A percentile compares a stretch with the other conserved stretches of the same genome.
Evolutionary conservation across 1,140 invertebrate species (phyloP).

Genomic region (Drosophila pseudoananassae): DNA sequence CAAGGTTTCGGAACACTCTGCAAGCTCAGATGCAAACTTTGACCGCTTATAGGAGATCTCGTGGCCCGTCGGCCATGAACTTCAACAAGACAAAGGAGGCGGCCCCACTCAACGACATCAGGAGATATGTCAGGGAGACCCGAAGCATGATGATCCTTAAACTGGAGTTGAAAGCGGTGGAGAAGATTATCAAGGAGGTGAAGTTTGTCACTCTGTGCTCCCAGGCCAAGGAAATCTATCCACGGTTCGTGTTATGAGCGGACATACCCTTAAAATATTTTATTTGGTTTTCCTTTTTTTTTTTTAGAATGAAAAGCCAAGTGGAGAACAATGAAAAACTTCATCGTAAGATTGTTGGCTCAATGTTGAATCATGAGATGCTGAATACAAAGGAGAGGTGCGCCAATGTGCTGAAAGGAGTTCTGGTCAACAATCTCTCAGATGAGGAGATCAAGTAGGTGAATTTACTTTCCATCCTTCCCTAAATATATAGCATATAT

Average conservation of each 20-base stretch:
- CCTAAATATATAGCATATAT: too few species aligned
- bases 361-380: conserved; percentile 65
- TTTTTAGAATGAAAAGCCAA: conserved; percentile 72
- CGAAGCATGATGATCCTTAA: conserved; percentile 73
- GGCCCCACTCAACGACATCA: conserved; percentile 35
- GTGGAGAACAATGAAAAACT: conserved; percentile 79
- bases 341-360: conserved; percentile 63
- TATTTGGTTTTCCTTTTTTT: background rate
- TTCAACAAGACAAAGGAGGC: conserved; percentile 25
- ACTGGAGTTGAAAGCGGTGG: conserved; percentile 63
- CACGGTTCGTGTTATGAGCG: conserved; percentile 41
- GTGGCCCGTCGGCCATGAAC: background rate
- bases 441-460: conserved; percentile 73
- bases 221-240: conserved; percentile 75
- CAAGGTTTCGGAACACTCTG: conserved; percentile 60
- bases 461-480: background rate
- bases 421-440: conserved; percentile 72
- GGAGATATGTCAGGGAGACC: conserved; percentile 75
- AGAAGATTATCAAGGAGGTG: conserved; percentile 69
- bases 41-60: conserved; percentile 21
- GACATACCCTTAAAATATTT: background rate
- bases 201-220: conserved; percentile 75
- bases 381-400: conserved; percentile 69
- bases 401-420: conserved; percentile 60
- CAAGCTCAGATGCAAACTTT: conserved; percentile 65